Evolutionary conservation across 2,797 vertebrate species (phyloP).

Genomic region (Hemitrygon akajei): DNA sequence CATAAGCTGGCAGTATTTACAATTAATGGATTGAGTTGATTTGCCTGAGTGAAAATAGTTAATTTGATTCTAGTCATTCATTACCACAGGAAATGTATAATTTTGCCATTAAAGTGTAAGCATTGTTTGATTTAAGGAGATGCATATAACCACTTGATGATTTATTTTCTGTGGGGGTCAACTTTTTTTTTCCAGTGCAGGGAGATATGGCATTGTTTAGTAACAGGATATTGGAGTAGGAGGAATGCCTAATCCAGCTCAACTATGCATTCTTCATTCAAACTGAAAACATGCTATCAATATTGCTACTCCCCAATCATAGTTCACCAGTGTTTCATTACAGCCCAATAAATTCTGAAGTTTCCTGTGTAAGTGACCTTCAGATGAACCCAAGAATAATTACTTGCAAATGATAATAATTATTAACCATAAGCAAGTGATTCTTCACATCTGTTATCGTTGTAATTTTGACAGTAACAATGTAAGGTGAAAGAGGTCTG

Average conservation of each 20-base stretch:
- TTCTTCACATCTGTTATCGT: background rate
- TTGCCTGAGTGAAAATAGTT: slow-evolving; percentile 21
- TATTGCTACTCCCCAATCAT: slow-evolving; percentile 8
- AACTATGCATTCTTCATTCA: background rate
- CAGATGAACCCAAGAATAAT: slow-evolving; percentile 28
- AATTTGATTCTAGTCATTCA: background rate
- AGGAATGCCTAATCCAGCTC: background rate
- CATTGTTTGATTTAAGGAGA: slow-evolving; percentile 7
- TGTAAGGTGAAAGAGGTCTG: background rate
- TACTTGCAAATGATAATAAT: slow-evolving; percentile 16
- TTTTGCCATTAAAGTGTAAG: background rate
- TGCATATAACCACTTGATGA: slow-evolving; percentile 1
- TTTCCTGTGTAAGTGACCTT: slow-evolving; percentile 11
- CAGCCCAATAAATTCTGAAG: slow-evolving; percentile 1
- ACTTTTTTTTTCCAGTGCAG: slow-evolving; percentile 1
- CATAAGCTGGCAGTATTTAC: background rate
- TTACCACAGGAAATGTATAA: background rate
- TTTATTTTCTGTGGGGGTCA: background rate
- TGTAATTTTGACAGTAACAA: background rate
- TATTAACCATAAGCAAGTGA: slow-evolving; percentile 32
- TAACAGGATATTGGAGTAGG: background rate
- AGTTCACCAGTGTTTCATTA: slow-evolving; percentile 18
- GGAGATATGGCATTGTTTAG: background rate
- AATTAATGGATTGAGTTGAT: background rate
- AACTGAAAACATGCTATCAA: background rate